phyloP scores from a whole-genome alignment of 2,113 vertebrate genomes.

The Ceuthmochares aereus region DNA sequence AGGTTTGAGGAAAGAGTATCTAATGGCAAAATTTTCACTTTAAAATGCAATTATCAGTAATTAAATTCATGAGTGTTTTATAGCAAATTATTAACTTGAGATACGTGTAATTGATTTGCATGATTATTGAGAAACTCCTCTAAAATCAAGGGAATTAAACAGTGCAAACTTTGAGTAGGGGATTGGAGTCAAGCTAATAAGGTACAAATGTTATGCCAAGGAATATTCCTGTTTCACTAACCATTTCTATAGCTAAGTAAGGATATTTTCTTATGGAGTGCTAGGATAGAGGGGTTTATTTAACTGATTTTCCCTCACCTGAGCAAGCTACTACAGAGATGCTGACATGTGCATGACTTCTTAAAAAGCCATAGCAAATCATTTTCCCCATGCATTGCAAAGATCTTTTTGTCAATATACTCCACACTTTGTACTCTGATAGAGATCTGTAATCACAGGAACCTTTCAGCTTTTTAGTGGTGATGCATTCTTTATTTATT shows the following conservation, averaged over 20 bases:
- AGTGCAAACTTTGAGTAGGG: accelerated
- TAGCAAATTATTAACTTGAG: neutral
- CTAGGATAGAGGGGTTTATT: neutral
- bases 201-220: neutral
- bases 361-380: neutral
- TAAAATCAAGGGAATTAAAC: neutral
- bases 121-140: neutral
- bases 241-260: neutral
- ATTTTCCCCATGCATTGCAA: neutral
- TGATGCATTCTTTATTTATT: conserved; percentile 23
- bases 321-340: neutral
- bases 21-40: neutral
- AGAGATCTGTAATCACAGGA: conserved; percentile 15
- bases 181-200: neutral
- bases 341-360: neutral
- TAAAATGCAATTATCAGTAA: conserved; percentile 24
- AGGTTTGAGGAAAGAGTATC: neutral
- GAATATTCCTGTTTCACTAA: neutral
- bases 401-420: neutral
- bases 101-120: neutral
- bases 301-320: neutral
- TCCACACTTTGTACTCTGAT: neutral
- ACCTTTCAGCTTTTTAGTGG: neutral
- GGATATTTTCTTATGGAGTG: neutral
- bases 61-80: conserved; percentile 16